Evolutionary conservation across 2,113 vertebrate genomes (phyloP).

Genomic region (Platycercus adscitus): DNA sequence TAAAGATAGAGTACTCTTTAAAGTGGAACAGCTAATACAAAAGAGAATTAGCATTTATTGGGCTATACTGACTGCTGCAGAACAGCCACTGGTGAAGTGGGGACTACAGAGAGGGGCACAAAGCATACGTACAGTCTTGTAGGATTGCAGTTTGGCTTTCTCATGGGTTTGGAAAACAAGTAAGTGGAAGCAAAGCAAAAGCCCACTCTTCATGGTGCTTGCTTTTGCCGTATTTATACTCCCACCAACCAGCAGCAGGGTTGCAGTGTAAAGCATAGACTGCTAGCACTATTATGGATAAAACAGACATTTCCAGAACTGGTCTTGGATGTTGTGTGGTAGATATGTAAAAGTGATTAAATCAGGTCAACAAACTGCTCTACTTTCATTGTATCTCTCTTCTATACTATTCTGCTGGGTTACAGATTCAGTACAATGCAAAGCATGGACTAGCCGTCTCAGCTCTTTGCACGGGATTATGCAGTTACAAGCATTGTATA

Average conservation of each 20-base stretch:
- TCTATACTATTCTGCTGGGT: not conserved
- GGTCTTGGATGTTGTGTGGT: not conserved
- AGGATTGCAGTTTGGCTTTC: not conserved
- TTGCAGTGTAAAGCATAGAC: not conserved
- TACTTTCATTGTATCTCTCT: not conserved
- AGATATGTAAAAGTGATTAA: not conserved
- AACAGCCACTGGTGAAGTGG: not conserved
- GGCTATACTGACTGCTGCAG: too few relatives aligned
- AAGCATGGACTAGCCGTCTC: not conserved
- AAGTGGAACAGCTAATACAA: not conserved
- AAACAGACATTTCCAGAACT: not conserved
- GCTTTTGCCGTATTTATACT: not conserved
- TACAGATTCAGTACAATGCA: not conserved
- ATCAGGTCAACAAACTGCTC: not conserved
- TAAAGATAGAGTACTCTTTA: not conserved
- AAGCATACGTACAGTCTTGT: accelerated
- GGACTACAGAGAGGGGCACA: not conserved
- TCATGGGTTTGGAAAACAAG: not conserved
- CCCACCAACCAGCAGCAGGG: not conserved
- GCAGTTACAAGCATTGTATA: not conserved
- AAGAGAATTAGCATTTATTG: not conserved
- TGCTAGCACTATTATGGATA: not conserved
- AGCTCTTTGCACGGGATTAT: not conserved
- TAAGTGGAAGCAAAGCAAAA: not conserved
- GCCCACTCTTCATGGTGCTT: not conserved